These are phyloP conservation scores for Enteromius thamalakanensis DNA, from an alignment of 2,797 vertebrate species.

Conservation along the genomic window DNA sequence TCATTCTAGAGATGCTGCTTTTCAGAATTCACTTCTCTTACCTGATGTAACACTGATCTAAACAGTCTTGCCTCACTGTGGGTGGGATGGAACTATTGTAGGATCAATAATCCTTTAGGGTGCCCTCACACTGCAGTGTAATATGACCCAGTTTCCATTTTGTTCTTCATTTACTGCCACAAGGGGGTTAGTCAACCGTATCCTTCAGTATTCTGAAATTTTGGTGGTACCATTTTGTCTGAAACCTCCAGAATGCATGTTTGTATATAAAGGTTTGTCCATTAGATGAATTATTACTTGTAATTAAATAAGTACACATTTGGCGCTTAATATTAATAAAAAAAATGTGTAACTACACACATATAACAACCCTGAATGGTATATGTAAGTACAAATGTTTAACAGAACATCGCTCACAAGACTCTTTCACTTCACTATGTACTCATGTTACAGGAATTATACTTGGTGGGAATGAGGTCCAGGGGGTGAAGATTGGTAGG, in stretches of 20 bases:
- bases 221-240: not conserved
- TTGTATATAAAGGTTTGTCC: not conserved
- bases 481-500: no score
- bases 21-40: not conserved
- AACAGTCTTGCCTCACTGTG: conserved; percentile 30
- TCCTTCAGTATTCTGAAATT: not conserved
- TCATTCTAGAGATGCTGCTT: not conserved
- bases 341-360: no score
- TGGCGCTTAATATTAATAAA: no score
- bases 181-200: not conserved
- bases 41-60: not conserved
- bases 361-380: no score
- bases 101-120: conserved; percentile 42
- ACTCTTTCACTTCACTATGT: no score
- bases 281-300: not conserved
- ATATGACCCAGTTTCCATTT: conserved; percentile 4
- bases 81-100: conserved; percentile 20
- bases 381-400: no score
- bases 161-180: not conserved
- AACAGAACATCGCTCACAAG: no score
- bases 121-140: not conserved
- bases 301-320: not conserved
- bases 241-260: not conserved
- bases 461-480: no score
- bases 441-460: no score